These are phyloP conservation scores for Perca fluviatilis DNA, from an alignment of 2,113 vertebrate genomes.

Conservation along the genomic window DNA sequence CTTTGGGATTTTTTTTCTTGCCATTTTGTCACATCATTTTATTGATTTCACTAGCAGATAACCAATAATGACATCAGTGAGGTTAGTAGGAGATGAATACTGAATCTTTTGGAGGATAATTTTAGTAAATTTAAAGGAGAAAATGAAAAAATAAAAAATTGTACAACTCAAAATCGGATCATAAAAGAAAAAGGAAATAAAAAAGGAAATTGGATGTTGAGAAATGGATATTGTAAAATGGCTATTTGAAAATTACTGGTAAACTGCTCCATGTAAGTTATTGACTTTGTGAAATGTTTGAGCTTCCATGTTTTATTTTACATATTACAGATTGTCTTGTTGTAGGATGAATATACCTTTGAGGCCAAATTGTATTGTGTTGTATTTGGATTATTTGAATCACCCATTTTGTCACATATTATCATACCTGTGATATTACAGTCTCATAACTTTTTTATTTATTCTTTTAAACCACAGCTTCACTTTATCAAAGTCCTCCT, in stretches of 20 bases:
- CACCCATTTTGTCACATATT: not conserved
- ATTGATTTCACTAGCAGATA: not conserved
- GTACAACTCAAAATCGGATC: not conserved
- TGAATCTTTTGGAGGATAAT: not conserved
- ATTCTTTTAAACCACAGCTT: constrained; percentile 45
- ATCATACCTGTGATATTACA: not conserved
- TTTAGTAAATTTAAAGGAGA: not conserved
- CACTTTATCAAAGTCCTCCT: constrained; percentile 41
- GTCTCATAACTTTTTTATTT: not conserved
- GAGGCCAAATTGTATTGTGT: not conserved
- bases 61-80: not conserved
- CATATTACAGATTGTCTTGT: not conserved
- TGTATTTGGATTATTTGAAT: constrained; percentile 1
- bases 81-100: not conserved
- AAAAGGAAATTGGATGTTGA: not conserved
- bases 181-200: not conserved
- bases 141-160: too few species aligned
- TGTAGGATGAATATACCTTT: not conserved
- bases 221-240: not conserved
- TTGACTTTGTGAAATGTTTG: not conserved
- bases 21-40: not conserved
- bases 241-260: not conserved
- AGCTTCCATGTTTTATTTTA: not conserved
- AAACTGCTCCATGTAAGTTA: not conserved
- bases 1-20: not conserved